phyloP scores from a whole-genome alignment of 64 coral and sea anemone species.

The Astreopora myriophthalma region DNA sequence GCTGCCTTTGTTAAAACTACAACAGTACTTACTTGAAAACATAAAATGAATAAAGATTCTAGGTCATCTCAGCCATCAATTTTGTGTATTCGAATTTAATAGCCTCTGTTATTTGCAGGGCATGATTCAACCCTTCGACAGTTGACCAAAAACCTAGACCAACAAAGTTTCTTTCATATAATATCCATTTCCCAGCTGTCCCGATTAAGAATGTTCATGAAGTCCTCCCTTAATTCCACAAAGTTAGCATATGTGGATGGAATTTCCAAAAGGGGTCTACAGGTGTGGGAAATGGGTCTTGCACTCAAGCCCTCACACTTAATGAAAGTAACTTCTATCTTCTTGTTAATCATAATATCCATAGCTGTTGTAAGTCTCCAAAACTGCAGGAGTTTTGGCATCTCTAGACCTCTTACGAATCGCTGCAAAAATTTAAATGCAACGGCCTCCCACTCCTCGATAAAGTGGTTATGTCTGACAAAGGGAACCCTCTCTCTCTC shows the following conservation, averaged over 20 bases:
- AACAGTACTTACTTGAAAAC: no score
- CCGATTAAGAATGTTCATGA: slow-evolving; percentile 67
- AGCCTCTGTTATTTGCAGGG: no score
- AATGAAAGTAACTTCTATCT: slow-evolving; percentile 48
- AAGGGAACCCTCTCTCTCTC: slow-evolving; percentile 79
- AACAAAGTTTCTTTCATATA: no score
- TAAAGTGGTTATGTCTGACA: slow-evolving; percentile 70
- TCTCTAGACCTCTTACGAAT: slow-evolving; percentile 71
- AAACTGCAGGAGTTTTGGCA: slow-evolving; percentile 50
- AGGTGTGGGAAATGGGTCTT: slow-evolving; percentile 68
- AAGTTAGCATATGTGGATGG: slow-evolving; percentile 68
- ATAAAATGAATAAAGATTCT: no score
- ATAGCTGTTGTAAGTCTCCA: slow-evolving; percentile 63
- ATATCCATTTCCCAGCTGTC: slow-evolving; percentile 80
- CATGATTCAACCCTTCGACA: no score
- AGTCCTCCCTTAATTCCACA: slow-evolving; percentile 74
- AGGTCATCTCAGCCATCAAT: no score
- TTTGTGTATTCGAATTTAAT: no score
- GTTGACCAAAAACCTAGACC: no score
- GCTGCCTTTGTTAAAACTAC: no score
- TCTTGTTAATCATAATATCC: slow-evolving; percentile 36
- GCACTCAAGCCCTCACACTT: slow-evolving; percentile 57
- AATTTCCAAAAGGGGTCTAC: slow-evolving; percentile 67
- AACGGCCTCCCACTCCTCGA: not conserved
- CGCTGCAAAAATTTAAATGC: slow-evolving; percentile 55